Evolutionary conservation across 2,888 invertebrate species (phyloP), one percentile per base, ranked within the genome.

Genomic region (Ethmia dodecea): DNA sequence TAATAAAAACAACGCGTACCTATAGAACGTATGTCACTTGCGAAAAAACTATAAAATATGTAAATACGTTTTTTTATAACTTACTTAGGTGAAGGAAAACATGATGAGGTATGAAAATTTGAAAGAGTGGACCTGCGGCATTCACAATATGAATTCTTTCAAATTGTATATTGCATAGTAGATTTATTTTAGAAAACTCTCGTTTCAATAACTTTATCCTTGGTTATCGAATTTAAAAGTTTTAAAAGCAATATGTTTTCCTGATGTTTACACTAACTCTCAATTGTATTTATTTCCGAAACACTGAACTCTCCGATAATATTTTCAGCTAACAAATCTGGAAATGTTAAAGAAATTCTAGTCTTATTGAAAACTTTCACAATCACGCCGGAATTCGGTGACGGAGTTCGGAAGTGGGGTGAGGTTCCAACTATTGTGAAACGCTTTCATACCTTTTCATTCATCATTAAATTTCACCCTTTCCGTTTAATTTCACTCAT

Each of bases 381-480:
- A 49, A 49, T 51, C 39, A 49, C 30, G 43, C 35, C 34, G 39
- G 41, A 45, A 42, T 46, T 44, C 37, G 36, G 34, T 37, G 38
- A 26, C 42, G 40, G 47, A 53, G 38, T 52, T 49, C 11, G 12
- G 11, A 26, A 22, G n/a, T 8, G 22, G 22, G 3, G 3, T n/a
- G 22, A n/a, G 9, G 38, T 35, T 34, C 26, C 16, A 42, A 38
- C 31, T 38, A 42, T 43, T 44, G 35, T 45, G 30, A 40, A 44
- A 44, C 43, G 43, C 45, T 46, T 47, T 43, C 43, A 38, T 32
- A 35, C 44, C 39, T 41, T 42, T 25, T 11, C 10, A 26, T 26
- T 26, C n/a, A n/a, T n/a, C n/a, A n/a, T n/a, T n/a, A n/a, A n/a
- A n/a, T n/a, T n/a, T n/a, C n/a, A n/a, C n/a, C n/a, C n/a, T n/a